A percentile compares a stretch with the other conserved stretches of the same genome.
Conservation (phyloP, 2,113 vertebrate genomes). For the Delphinus delphis region DNA sequence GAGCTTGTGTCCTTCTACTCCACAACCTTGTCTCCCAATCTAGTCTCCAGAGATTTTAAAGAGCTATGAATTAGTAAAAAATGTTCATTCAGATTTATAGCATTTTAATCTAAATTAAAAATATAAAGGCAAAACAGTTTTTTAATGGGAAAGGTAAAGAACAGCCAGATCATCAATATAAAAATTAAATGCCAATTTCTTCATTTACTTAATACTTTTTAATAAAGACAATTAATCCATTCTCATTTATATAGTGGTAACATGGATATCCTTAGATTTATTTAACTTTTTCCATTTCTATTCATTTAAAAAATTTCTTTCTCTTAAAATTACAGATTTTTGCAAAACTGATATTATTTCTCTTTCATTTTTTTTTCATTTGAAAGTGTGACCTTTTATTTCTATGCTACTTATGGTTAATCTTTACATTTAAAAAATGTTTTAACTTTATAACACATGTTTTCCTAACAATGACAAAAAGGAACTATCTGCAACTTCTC, state of each 20-base stretch:
- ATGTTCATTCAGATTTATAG: not conserved
- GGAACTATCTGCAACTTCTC: not conserved
- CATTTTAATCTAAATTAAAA: not conserved
- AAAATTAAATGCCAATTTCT: not conserved
- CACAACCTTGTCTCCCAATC: not conserved
- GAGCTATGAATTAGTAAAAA: not conserved
- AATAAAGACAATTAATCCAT: not conserved
- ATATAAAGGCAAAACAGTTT: not conserved
- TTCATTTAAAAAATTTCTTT: not conserved
- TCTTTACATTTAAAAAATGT: not conserved
- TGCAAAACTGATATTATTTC: not conserved
- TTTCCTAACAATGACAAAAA: not conserved
- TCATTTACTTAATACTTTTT: not conserved
- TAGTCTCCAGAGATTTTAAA: not conserved
- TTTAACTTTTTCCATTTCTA: not conserved
- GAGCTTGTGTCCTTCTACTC: not conserved
- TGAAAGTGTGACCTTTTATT: not conserved
- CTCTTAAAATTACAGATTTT: not conserved
- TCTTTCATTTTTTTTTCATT: not conserved
- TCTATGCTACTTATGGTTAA: not conserved
- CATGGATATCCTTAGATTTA: not conserved
- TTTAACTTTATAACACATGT: not conserved
- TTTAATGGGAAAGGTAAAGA: not conserved
- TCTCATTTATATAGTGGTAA: not conserved
- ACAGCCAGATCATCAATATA: not conserved